Evolutionary conservation across 2,888 invertebrate genomes (phyloP).

Genomic region (Hypercompe scribonia): DNA sequence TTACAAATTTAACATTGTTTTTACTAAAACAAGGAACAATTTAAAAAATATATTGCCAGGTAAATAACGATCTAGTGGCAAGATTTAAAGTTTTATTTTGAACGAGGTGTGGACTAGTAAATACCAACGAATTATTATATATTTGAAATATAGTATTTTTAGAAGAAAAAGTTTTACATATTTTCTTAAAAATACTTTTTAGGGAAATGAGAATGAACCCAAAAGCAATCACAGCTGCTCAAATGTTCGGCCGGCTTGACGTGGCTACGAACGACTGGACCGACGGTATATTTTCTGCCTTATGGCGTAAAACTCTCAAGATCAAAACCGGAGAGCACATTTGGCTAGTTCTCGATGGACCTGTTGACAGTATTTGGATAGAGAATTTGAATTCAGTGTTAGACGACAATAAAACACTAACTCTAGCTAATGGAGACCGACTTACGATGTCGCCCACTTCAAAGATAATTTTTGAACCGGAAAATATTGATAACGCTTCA

Average conservation of each 20-base stretch:
- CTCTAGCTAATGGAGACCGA: constrained; percentile 97
- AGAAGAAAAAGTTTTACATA: background rate
- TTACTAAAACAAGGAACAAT: background rate
- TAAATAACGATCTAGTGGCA: too few relatives aligned
- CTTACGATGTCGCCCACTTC: constrained; percentile 97
- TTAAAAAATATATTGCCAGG: too few relatives aligned
- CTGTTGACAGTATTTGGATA: constrained; percentile 99
- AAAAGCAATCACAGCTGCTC: constrained; percentile 98
- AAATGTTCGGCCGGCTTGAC: constrained; percentile 98
- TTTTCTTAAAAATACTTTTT: constrained; percentile 36
- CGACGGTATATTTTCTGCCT: constrained; percentile 98
- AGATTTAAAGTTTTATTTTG: too few relatives aligned
- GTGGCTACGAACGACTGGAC: constrained; percentile 99
- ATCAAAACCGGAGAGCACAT: constrained; percentile 95
- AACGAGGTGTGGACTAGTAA: too few relatives aligned
- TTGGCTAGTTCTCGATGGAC: constrained; percentile 98
- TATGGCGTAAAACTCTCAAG: constrained; percentile 98
- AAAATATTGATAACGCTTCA: constrained; percentile 98
- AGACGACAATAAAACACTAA: constrained; percentile 98
- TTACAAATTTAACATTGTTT: background rate
- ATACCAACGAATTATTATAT: too few relatives aligned
- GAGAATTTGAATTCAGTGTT: constrained; percentile 98
- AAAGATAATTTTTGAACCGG: constrained; percentile 98
- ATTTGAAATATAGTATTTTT: too few relatives aligned
- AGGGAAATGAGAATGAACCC: constrained; percentile 99